Evolutionary conservation across 2,888 invertebrate genomes (phyloP), one percentile per base, ranked within the genome.

Genomic region (Bellardia pandia): DNA sequence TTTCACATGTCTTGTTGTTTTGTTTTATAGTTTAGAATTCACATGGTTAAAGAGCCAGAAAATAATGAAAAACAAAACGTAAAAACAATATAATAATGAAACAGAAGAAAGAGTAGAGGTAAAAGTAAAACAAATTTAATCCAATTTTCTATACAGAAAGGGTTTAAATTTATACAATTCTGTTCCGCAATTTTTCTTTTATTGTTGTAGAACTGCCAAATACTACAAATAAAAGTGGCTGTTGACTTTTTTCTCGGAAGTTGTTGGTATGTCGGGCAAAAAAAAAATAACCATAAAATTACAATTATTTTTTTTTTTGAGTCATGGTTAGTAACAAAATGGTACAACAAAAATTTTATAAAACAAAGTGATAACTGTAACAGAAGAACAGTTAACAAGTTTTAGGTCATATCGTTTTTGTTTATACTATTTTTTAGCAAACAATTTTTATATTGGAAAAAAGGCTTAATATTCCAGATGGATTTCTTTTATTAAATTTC

Each of bases 91-190:
- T 37, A 37, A 37, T 37, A 51, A 40, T 3, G 16, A 16, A 58
- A 68, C 7, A 68, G 40, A 62, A 3, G 8, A 66, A 23, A 56
- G 8, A 45, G 11, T 23, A 64, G 53, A 71, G 71, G 71, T 84
- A 58, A 84, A 78, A 84, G 72, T 42, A 82, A 78, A 82, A 75
- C 33, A 16, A 62, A 75, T 78, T 82, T 82, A 86, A 82, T 86
- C 75, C 82, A 86, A 83, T 86, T 86, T 86, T 83, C 75, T 58
- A 51, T 56, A 74, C 33, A 75, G 68, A 82, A 71, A 60, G n/a
- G 68, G 74, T 33, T 74, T 72, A 48, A 42, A 75, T 48, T 53
- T 79, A 71, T 3, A 75, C 40, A 58, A 16, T 68, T 74, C 48
- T 74, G 16, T 68, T 51, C n/a, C 7, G 16, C 9, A 51, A n/a